Conservation (phyloP, 1,140 invertebrate species). For the Eumaeus atala region DNA sequence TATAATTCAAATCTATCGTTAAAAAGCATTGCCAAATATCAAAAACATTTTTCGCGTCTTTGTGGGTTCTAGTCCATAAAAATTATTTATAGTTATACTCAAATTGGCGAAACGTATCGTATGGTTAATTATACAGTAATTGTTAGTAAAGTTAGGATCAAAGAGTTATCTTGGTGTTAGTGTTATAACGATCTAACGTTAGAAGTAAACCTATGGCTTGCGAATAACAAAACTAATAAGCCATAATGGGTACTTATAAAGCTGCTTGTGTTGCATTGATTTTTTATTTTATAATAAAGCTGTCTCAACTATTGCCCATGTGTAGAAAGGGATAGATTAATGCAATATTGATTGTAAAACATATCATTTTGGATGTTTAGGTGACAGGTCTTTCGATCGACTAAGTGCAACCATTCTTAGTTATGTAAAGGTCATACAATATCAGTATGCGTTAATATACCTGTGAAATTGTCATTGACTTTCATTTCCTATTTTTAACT, state of each 20-base stretch:
- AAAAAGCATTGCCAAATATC: conserved; percentile 58
- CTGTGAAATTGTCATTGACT: conserved; percentile 44
- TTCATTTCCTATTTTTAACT: conserved; percentile 17
- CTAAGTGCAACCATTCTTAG: conserved; percentile 23
- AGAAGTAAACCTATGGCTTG: conserved; percentile 68
- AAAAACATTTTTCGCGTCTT: conserved; percentile 49
- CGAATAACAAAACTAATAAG: conserved; percentile 71
- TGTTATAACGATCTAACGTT: conserved; percentile 67
- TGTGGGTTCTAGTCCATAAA: conserved; percentile 71
- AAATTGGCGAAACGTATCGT: conserved; percentile 39
- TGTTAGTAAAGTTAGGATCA: conserved; percentile 7
- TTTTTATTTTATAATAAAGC: conserved; percentile 52
- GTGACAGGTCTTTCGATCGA: conserved; percentile 18
- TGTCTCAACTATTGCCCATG: conserved; percentile 24
- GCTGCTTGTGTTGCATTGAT: conserved; percentile 63
- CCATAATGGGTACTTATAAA: conserved; percentile 62
- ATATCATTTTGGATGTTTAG: conserved; percentile 23
- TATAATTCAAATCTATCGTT: conserved; percentile 27
- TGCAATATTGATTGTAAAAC: conserved; percentile 27
- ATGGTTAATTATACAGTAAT: conserved; percentile 25
- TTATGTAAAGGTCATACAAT: conserved; percentile 31
- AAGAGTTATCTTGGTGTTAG: conserved; percentile 55
- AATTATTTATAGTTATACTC: conserved; percentile 54
- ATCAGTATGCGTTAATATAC: conserved; percentile 61
- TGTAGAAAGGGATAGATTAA: conserved; percentile 32